A percentile compares a stretch with the other conserved stretches of the same genome.
Evolutionary conservation across 2,113 vertebrate species (phyloP).

Genomic region (Lynx canadensis): DNA sequence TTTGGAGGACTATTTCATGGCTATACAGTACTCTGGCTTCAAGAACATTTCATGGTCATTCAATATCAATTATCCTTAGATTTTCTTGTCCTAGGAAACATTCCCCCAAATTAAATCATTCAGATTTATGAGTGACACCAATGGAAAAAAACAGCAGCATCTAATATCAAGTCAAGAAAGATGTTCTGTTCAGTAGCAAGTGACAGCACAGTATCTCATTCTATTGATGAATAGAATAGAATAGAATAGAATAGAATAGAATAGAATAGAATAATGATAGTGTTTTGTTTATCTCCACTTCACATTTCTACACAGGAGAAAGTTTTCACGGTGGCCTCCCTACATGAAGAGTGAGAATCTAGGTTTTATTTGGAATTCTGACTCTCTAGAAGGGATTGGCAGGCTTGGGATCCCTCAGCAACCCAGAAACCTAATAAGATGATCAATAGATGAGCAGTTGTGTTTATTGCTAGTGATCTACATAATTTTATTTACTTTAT

Average conservation of each 20-base stretch:
- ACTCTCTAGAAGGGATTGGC: background rate
- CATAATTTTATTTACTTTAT: background rate
- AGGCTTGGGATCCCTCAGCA: background rate
- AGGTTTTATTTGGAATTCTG: background rate
- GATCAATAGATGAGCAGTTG: background rate
- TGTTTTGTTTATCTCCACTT: background rate
- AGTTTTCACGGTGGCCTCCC: background rate
- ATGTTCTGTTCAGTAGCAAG: background rate
- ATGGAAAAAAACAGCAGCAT: background rate
- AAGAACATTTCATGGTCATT: constrained; percentile 43
- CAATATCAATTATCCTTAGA: background rate
- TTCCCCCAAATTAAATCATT: background rate
- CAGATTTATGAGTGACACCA: constrained; percentile 22
- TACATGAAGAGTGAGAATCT: background rate
- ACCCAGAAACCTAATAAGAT: background rate
- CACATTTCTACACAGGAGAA: background rate
- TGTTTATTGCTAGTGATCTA: background rate
- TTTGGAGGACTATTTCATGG: background rate
- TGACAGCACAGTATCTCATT: background rate
- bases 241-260: background rate
- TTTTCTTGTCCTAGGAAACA: constrained; percentile 30
- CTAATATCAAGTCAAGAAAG: background rate
- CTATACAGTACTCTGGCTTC: background rate
- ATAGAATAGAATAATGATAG: background rate
- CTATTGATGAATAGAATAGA: background rate